Conservation (phyloP, 2,888 invertebrate species). For the Tetragnatha montana region DNA sequence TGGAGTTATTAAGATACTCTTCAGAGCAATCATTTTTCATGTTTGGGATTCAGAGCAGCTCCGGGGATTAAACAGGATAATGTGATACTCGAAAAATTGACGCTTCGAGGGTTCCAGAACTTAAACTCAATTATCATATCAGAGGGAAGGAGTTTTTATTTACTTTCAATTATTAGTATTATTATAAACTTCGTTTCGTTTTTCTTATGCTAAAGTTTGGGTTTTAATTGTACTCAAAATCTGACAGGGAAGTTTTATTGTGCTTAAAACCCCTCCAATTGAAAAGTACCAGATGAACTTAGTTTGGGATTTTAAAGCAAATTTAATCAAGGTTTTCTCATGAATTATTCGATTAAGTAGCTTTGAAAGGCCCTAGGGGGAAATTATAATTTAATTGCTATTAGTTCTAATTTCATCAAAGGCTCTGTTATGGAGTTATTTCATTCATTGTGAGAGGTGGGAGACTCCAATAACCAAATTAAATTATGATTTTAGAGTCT, state of each 20-base stretch:
- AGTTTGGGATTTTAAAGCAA: constrained; percentile 8
- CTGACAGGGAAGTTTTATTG: background rate
- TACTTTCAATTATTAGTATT: constrained; percentile 42
- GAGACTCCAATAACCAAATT: background rate
- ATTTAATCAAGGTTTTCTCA: constrained; percentile 28
- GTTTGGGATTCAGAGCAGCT: constrained; percentile 15
- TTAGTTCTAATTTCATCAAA: constrained; percentile 18
- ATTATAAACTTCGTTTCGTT: background rate
- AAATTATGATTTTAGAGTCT: background rate
- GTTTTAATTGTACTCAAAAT: constrained; percentile 43
- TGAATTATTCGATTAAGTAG: constrained; percentile 22
- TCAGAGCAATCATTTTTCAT: constrained; percentile 55
- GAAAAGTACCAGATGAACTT: background rate
- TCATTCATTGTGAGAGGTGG: background rate
- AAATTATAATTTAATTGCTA: constrained; percentile 11
- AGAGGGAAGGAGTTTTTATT: constrained; percentile 10
- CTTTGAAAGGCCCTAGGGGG: background rate
- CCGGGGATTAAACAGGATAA: constrained; percentile 44
- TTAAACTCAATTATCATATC: constrained; percentile 50
- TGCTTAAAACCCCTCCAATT: background rate
- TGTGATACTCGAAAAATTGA: constrained; percentile 20
- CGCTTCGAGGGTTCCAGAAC: constrained; percentile 8
- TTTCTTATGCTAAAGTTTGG: background rate
- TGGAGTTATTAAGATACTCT: constrained; percentile 28
- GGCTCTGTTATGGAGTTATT: background rate